phyloP scores from a whole-genome alignment of 2,113 vertebrate species.

The Ibidorhyncha struthersii region DNA sequence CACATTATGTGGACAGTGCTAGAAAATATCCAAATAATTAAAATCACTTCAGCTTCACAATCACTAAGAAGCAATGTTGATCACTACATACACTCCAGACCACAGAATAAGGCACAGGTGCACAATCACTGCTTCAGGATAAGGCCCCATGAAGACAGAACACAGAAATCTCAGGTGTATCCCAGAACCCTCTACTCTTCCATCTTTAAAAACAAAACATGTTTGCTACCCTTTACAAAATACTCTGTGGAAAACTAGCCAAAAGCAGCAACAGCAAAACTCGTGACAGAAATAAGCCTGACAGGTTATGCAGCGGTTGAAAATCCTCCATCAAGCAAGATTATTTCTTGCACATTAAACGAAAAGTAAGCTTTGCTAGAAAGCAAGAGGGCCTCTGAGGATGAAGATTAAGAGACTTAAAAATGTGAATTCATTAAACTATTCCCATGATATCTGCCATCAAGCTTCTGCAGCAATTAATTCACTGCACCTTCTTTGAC shows the following conservation, averaged over 20 bases:
- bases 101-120: not conserved
- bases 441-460: not conserved
- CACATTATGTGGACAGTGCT: not conserved
- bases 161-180: not conserved
- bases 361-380: slow-evolving; percentile 29
- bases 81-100: not conserved
- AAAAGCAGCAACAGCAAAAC: slow-evolving; percentile 9
- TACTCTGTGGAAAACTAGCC: not conserved
- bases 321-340: not conserved
- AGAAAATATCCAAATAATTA: not conserved
- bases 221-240: not conserved
- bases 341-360: slow-evolving; percentile 27
- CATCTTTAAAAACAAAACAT: not conserved
- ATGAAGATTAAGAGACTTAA: slow-evolving; percentile 14
- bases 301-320: not conserved
- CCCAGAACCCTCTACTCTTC: not conserved
- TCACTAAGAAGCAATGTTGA: not conserved
- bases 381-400: slow-evolving; percentile 13
- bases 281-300: not conserved
- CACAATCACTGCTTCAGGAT: not conserved
- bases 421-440: slow-evolving; percentile 39
- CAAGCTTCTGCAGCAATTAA: not conserved
- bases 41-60: not conserved
- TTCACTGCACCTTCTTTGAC: not conserved
- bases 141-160: not conserved